Conservation (phyloP, 1,140 invertebrate species). For the Apis laboriosa region DNA sequence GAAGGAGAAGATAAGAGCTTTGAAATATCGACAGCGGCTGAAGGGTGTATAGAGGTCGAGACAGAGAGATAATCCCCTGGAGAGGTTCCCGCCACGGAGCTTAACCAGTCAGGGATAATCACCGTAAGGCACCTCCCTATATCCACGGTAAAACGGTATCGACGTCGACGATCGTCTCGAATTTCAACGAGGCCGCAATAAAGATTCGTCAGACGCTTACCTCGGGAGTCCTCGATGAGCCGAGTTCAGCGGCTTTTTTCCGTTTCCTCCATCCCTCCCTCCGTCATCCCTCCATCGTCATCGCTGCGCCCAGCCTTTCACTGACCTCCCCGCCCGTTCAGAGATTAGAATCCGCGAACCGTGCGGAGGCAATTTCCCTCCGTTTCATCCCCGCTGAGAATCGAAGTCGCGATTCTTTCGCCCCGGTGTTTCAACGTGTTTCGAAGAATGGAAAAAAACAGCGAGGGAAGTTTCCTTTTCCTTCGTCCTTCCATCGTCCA, state of each 20-base stretch:
- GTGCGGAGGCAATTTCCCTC: background rate
- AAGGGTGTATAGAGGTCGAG: conserved; percentile 72
- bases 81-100: conserved; percentile 71
- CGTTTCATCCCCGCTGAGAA: conserved; percentile 11
- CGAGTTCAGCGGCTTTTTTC: conserved; percentile 41
- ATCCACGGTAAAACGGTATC: conserved; percentile 71
- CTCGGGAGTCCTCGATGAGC: conserved; percentile 31
- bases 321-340: background rate
- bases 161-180: conserved; percentile 67
- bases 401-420: conserved; percentile 5
- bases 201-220: conserved; percentile 60
- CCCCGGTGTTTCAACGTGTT: too few relatives aligned
- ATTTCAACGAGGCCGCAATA: conserved; percentile 69
- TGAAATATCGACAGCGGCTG: conserved; percentile 77
- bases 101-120: conserved; percentile 78
- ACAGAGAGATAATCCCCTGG: conserved; percentile 73
- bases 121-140: conserved; percentile 72
- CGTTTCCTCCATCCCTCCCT: background rate
- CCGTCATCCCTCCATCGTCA: too few relatives aligned
- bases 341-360: conserved; percentile 44
- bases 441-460: too few relatives aligned
- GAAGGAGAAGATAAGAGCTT: conserved; percentile 75
- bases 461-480: too few relatives aligned
- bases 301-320: background rate
- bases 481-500: too few relatives aligned